Evolutionary conservation across 35 echinoderm and acorn worm genomes (phyloP), one percentile per base, ranked within the genome.

Genomic region (Holothuria glaberrima): DNA sequence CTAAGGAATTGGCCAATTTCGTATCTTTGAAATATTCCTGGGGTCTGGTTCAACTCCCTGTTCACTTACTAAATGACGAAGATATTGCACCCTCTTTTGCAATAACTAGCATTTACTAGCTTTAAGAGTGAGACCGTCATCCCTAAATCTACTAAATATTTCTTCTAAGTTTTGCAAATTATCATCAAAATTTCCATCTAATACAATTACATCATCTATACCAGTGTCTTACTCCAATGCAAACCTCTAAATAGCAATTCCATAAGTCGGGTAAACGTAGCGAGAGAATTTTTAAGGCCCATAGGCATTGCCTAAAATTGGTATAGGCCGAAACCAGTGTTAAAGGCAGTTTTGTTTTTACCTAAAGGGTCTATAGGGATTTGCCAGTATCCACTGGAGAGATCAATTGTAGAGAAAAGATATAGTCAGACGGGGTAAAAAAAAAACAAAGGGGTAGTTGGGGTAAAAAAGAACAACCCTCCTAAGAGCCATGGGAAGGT

Each of bases 261-360:
- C 91, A 93, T 89, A 18, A 93, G 52, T 0, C 85, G 30, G 27
- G 72, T 22, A 58, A 88, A 88, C 35, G 91, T 88, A 14, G 82
- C 45, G 9, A 67, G 91, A 27, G 68, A 67, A 91, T 62, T 83
- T 22, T 20, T 52, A 9, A 90, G 44, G 6, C 89, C 58, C 79
- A 91, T 86, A 45, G 90, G 90, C 77, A 91, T 91, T 14, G 68
- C 90, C 38, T 91, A 86, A 69, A 91, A 91, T 86, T 91, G 90
- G 44, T 84, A 83, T 10, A 91, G 78, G 10, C 57, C 59, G 69
- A n/a, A n/a, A n/a, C n/a, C n/a, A n/a, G n/a, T n/a, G n/a, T n/a
- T n/a, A n/a, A n/a, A n/a, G n/a, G n/a, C 22, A 30, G 45, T 59
- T 82, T 91, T 91, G 85, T 26, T 50, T 13, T 12, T 81, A 86